Base-by-base conservation (phyloP, 2,888 invertebrate species). In the Aphodius sticticus region DNA sequence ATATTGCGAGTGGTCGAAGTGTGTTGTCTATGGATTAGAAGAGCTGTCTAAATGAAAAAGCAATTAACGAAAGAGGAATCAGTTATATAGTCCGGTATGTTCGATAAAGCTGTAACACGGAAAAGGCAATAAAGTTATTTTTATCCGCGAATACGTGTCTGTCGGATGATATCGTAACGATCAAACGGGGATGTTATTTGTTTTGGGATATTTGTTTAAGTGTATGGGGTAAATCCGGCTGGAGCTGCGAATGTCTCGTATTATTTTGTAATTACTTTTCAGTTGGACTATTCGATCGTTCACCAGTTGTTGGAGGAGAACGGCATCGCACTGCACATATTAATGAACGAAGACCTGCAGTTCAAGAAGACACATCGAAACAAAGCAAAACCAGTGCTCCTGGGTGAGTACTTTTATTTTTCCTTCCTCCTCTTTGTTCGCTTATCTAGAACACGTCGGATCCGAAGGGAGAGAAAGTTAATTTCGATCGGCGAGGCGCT, bases 261-360 rank as follows among this genome's bases (percentile, higher is more conserved):
- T 81, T 82, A 82, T 76, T 72, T 84, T 84, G 79, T 84, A 83
- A 84, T 84, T 86, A 84, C 83, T 82, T 82, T 83, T 79, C 88
- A 96, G 94, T 89, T 95, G 88, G 96, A 97, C 88, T 96, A 96
- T 87, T 93, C 95, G 2, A 95, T 95, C 36, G 92, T 97, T 80
- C 93, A 95, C 86, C 95, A 96, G 90, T 94, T 94, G 83, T 90
- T 97, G 86, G 91, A 95, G 84, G 96, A 97, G 88, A 95, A 94
- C 87, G 95, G 94, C 1, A 94, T 96, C 80, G 94, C 93, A 3
- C 90, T 97, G 0, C 97, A 97, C 86, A 94, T 97, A 81, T 88
- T 97, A 38, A 96, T 96, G 92, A 94, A 96, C 85, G 94, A 94
- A 12, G 95, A 96, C 84, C 96, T 97, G 86, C 92, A 92, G 79